Percentiles rank a stretch among this genome's conserved stretches.
Conservation (phyloP, 2,113 vertebrate species). For the Paracyprichromis sp. region DNA sequence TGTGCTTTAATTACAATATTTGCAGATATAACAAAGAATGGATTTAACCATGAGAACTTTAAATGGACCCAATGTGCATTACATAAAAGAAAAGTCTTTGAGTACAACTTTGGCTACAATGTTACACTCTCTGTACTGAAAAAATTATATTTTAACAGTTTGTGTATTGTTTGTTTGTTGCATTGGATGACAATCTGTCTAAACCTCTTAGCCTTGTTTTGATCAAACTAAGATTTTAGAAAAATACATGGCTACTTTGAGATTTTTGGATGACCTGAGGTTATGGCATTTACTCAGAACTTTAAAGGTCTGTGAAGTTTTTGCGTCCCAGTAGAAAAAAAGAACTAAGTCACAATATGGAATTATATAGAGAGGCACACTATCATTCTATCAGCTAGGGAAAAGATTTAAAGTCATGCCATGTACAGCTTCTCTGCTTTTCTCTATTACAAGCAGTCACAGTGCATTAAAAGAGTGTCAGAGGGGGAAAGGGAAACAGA, state of each 20-base stretch:
- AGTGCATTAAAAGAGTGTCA: neutral
- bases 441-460: neutral
- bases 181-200: neutral
- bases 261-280: neutral
- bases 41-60: neutral
- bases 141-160: neutral
- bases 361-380: neutral
- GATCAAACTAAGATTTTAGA: neutral
- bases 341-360: neutral
- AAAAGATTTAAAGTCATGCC: conserved; percentile 4
- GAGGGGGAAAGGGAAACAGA: neutral
- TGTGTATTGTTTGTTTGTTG: neutral
- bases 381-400: neutral
- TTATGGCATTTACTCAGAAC: neutral
- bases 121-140: neutral
- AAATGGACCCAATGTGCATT: neutral
- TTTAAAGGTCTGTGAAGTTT: neutral
- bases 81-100: neutral
- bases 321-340: neutral
- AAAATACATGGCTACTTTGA: neutral
- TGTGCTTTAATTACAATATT: neutral
- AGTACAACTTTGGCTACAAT: neutral
- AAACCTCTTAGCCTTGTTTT: neutral
- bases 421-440: neutral
- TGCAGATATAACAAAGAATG: neutral